Conservation (phyloP, 2,797 vertebrate genomes). For the Coranthus polyacanthus region DNA sequence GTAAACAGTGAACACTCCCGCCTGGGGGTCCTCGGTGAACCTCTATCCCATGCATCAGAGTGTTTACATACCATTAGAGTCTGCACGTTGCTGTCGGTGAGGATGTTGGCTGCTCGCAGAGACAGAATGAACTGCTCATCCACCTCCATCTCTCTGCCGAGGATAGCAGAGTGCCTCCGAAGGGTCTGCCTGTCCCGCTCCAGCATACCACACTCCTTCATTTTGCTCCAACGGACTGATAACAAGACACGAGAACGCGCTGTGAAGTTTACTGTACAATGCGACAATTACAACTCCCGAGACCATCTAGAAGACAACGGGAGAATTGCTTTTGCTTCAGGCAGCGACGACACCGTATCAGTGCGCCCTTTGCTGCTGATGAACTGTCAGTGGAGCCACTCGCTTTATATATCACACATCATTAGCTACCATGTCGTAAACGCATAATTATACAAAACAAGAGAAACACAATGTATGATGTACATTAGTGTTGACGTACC, state of each 20-base stretch:
- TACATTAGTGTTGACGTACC: neutral
- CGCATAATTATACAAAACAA: neutral
- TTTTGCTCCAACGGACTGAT: slow-evolving; percentile 42
- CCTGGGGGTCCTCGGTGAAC: neutral
- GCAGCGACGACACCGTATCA: neutral
- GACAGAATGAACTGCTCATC: slow-evolving; percentile 83
- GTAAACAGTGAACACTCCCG: no score
- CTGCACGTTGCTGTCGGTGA: slow-evolving; percentile 86
- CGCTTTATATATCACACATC: neutral
- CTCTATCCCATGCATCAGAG: neutral
- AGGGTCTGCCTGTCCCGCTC: slow-evolving; percentile 72
- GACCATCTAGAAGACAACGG: neutral
- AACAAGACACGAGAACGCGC: neutral
- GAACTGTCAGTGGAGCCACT: neutral
- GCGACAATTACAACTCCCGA: neutral
- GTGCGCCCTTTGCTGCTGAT: neutral
- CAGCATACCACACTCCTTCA: slow-evolving; percentile 84
- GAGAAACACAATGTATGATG: neutral
- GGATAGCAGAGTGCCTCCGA: slow-evolving; percentile 57
- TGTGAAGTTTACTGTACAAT: neutral
- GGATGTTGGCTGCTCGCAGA: slow-evolving; percentile 79
- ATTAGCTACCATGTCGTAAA: no score
- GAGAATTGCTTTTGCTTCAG: neutral
- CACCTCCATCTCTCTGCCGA: slow-evolving; percentile 84
- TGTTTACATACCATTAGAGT: slow-evolving; percentile 78